phyloP scores from a whole-genome alignment of 2,113 vertebrate genomes.

The Martes martes region DNA sequence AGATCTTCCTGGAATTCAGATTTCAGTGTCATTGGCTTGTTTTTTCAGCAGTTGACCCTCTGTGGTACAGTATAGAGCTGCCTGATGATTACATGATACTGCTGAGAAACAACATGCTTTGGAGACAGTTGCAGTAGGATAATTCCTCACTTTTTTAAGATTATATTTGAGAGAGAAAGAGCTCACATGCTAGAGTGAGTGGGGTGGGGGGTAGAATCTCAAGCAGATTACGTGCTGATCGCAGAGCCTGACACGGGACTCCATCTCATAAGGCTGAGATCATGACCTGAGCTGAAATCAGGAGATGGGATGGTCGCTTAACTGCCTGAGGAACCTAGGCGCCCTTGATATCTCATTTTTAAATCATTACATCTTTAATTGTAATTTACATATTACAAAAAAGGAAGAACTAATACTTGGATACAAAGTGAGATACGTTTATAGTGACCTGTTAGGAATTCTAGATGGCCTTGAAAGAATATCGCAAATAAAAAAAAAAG shows the following conservation, averaged over 20 bases:
- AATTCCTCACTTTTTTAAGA: not conserved
- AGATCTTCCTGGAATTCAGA: conserved; percentile 34
- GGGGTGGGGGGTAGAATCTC: not conserved
- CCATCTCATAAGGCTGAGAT: not conserved
- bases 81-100: not conserved
- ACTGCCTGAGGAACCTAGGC: not conserved
- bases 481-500: not conserved
- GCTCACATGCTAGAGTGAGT: not conserved
- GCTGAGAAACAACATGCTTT: not conserved
- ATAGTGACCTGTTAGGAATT: not conserved
- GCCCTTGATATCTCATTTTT: not conserved
- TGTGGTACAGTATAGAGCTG: not conserved
- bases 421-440: not conserved
- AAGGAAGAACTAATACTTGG: not conserved
- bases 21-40: conserved; percentile 18
- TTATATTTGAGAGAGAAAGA: not conserved
- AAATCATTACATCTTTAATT: not conserved
- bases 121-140: not conserved
- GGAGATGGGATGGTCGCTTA: not conserved
- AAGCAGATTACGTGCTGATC: not conserved
- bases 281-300: not conserved
- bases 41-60: not conserved
- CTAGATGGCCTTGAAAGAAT: conserved; percentile 7
- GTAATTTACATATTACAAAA: not conserved
- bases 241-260: not conserved